These are phyloP conservation scores for Pyrocoelia pectoralis DNA, from an alignment of 2,888 invertebrate genomes.

Conservation along the genomic window DNA sequence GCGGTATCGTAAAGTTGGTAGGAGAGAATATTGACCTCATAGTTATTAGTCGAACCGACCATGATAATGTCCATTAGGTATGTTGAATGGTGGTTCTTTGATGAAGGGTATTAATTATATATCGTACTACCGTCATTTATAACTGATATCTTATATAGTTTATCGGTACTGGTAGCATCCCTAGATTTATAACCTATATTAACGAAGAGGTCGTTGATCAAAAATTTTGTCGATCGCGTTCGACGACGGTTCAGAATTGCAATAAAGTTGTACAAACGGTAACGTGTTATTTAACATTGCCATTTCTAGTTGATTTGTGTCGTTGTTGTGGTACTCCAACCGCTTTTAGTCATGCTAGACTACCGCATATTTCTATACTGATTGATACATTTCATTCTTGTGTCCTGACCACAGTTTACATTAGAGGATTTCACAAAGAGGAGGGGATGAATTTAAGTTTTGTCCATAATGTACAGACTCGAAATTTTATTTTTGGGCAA, in stretches of 20 bases:
- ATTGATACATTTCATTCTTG: conserved; percentile 12
- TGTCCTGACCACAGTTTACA: too few species aligned
- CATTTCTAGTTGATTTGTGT: conserved; percentile 16
- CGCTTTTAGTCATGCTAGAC: conserved; percentile 10
- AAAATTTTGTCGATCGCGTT: too few species aligned
- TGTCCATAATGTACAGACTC: too few species aligned
- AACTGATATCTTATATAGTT: conserved; percentile 14
- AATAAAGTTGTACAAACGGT: conserved; percentile 6
- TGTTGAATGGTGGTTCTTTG: conserved; percentile 6
- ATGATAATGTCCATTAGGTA: conserved; percentile 19
- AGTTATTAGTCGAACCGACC: conserved; percentile 8
- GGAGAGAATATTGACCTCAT: conserved; percentile 39
- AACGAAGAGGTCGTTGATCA: too few species aligned
- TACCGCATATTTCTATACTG: conserved; percentile 22
- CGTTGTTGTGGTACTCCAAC: conserved; percentile 1
- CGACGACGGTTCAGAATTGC: neutral
- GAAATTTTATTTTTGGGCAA: too few species aligned
- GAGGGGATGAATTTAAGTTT: too few species aligned
- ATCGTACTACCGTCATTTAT: conserved; percentile 17
- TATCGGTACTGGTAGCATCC: neutral
- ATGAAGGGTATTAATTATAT: conserved; percentile 32
- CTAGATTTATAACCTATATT: too few species aligned
- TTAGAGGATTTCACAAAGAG: too few species aligned
- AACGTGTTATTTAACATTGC: conserved; percentile 5
- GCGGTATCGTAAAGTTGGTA: conserved; percentile 21